Percentiles rank a stretch among this genome's conserved stretches.
phyloP scores from a whole-genome alignment of 1,140 invertebrate genomes.

The Steinernema khuongi region DNA sequence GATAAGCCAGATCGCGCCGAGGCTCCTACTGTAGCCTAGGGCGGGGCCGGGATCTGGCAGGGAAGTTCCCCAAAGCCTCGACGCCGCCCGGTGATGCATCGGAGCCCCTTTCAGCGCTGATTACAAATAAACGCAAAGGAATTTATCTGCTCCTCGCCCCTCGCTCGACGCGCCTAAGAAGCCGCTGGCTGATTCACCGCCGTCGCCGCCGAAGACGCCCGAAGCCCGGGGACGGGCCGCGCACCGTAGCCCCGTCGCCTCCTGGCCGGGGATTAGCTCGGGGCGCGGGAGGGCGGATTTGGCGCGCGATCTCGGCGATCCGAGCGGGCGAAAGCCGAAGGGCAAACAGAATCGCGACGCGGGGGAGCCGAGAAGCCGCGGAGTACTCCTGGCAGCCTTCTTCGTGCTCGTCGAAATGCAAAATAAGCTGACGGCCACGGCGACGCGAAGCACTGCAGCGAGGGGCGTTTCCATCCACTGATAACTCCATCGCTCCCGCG shows the following conservation, averaged over 20 bases:
- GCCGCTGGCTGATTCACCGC: too few species aligned
- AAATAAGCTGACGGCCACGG: conserved; percentile 6
- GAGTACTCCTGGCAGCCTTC: background rate
- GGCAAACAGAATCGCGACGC: background rate
- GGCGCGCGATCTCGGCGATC: background rate
- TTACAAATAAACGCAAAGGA: conserved; percentile 15
- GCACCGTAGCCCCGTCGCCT: too few species aligned
- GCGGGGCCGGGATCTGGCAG: background rate
- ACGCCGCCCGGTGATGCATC: too few species aligned
- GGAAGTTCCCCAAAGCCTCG: too few species aligned
- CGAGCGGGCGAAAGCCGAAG: background rate
- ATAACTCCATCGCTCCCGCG: conserved; percentile 9
- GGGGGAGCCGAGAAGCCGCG: background rate
- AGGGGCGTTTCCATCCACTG: conserved; percentile 14
- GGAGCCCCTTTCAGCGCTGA: background rate
- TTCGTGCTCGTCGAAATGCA: conserved; percentile 13
- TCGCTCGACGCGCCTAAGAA: too few species aligned
- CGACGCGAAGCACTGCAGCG: conserved; percentile 2
- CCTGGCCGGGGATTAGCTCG: too few species aligned
- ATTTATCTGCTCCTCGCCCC: conserved; percentile 6
- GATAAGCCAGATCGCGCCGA: background rate
- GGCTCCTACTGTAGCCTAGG: background rate
- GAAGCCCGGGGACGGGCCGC: too few species aligned
- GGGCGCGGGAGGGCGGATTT: too few species aligned
- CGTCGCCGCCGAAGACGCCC: too few species aligned